Base-by-base conservation (phyloP, 2,888 invertebrate genomes). In the Aporophyla lueneburgensis region DNA sequence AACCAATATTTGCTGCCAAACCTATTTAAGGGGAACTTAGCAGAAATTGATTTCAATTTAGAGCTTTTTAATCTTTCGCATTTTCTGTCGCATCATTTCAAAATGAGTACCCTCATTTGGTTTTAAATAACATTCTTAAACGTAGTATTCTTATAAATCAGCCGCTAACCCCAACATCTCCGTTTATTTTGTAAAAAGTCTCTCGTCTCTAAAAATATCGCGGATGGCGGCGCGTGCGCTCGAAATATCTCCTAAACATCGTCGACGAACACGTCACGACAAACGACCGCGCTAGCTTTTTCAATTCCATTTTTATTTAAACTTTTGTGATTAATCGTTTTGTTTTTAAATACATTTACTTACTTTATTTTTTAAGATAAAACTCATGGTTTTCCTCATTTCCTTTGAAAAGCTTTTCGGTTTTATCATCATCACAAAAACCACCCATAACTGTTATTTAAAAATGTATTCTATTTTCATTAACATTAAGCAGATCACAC, bases 121-220 rank as follows among this genome's bases (percentile, higher is more conserved):
- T 76, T 86, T 71, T 58, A 72, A 67, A 77, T 74, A 43, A 81
- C 70, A 53, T 65, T 74, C 58, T 74, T 72, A 58, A 61, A 71
- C 68, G 82, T 81, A 86, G 84, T 76, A 66, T 84, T 92, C 90
- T 90, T 92, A 93, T 93, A 95, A 94, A 94, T 94, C 93, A 93
- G 90, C 89, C 81, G 86, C 91, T 93, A 93, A 93, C 92, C 90
- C 92, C 91, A 93, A 93, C 91, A 92, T 93, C 93, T 93, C 86
- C 88, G 94, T 95, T 94, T 95, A 95, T 96, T 96, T 96, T 95
- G 95, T 96, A 95, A 95, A 95, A 96, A 94, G 94, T 94, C 93
- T 92, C 94, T 94, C 94, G 91, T 92, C 92, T 93, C 96, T 96
- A 96, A 95, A 96, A 95, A 96, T 96, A 96, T 86, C 92, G 86